Evolutionary conservation across 2,797 vertebrate genomes (phyloP).

Genomic region (Rhinogobio ventralis): DNA sequence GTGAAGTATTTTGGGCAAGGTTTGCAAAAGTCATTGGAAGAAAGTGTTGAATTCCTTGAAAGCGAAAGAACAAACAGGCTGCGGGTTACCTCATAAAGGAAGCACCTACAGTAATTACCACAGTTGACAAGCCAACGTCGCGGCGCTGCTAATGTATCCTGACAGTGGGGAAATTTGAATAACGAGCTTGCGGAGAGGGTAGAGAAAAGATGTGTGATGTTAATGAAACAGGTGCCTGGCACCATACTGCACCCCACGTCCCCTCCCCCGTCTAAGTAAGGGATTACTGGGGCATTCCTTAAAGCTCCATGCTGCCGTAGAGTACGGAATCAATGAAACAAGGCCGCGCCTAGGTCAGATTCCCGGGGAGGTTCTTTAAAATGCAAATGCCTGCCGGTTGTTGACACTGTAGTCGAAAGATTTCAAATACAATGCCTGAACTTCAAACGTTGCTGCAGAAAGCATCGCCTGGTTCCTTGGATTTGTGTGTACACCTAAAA

Average conservation of each 20-base stretch:
- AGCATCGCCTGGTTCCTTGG: conserved; percentile 14
- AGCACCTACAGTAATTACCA: conserved; percentile 83
- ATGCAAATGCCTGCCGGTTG: conserved; percentile 64
- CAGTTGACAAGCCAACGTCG: conserved; percentile 81
- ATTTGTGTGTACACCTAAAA: conserved; percentile 17
- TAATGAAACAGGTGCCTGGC: conserved; percentile 83
- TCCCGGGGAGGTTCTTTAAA: conserved; percentile 59
- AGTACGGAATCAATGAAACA: conserved; percentile 55
- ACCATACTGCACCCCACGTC: conserved; percentile 50
- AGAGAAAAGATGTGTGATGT: conserved; percentile 71
- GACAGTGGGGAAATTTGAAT: conserved; percentile 85
- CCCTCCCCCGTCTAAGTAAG: conserved; percentile 70
- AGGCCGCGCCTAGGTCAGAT: conserved; percentile 56
- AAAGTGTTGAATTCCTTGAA: conserved; percentile 59
- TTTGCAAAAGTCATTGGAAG: conserved; percentile 71
- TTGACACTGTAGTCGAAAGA: conserved; percentile 64
- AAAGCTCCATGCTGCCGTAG: conserved; percentile 59
- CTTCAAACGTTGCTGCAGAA: conserved; percentile 59
- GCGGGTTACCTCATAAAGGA: conserved; percentile 79
- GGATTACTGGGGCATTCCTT: conserved; percentile 72
- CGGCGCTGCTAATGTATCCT: conserved; percentile 78
- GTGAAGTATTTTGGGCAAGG: conserved; percentile 62
- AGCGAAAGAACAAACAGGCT: conserved; percentile 74
- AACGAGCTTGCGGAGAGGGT: conserved; percentile 73
- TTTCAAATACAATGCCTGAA: conserved; percentile 60